These are phyloP conservation scores for Dipodomys ordii DNA, from an alignment of 2,113 vertebrate species.

Conservation along the genomic window DNA sequence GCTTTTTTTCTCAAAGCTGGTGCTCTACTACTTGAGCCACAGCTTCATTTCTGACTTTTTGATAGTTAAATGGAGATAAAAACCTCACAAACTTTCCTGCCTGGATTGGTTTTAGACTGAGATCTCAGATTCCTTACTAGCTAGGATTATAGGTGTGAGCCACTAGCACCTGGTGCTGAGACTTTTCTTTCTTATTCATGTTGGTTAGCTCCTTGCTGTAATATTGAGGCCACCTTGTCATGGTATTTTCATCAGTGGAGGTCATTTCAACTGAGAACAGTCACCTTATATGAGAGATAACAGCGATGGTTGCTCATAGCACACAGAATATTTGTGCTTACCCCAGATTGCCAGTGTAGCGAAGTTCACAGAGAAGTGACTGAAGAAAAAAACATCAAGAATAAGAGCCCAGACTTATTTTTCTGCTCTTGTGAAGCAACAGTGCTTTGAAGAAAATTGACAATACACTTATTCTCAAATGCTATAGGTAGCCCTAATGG, in stretches of 20 bases:
- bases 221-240: not conserved
- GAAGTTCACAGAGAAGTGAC: not conserved
- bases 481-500: constrained; percentile 86
- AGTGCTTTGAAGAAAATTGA: constrained; percentile 16
- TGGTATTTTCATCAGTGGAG: not conserved
- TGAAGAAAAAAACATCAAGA: not conserved
- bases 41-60: no score
- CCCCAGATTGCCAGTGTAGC: rapidly evolving
- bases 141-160: no score
- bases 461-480: constrained; percentile 39
- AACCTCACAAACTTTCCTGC: no score
- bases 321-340: not conserved
- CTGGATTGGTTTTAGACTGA: no score
- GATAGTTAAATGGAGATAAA: no score
- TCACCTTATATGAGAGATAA: not conserved
- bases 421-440: not conserved
- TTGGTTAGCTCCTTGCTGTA: not conserved
- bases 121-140: no score
- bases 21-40: no score
- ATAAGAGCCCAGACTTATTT: not conserved
- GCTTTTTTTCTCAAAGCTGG: no score
- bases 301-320: not conserved
- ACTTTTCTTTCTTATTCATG: not conserved
- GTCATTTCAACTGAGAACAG: constrained; percentile 6
- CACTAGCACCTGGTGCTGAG: no score